Base-by-base conservation (phyloP, 30 jellyfish, hydroid and myxozoan species). In the Pelagia noctiluca region DNA sequence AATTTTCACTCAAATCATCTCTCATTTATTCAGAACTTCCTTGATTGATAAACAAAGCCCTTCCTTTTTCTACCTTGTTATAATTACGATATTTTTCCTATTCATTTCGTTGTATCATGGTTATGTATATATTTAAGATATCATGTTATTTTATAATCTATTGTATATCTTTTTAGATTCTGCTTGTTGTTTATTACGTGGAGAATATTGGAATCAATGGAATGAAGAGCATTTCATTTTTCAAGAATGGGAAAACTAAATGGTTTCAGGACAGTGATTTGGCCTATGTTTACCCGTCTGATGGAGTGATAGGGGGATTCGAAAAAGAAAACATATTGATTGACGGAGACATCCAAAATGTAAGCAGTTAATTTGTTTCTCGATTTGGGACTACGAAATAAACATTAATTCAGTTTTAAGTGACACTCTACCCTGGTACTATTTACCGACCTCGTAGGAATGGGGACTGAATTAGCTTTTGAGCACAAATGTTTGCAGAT, bases 141-240 rank as follows among this genome's bases (percentile, higher is more conserved):
- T 65, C 62, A 16, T 35, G 0, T 12, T n/a, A 30, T 16, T 0
- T 18, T 30, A 16, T 21, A 1, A 0, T 31, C 0, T 69, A 16
- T 34, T 12, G 65, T 4, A 25, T 24, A 23, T 24, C 19, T 47
- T 49, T 68, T 64, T 42, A 85, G 96, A 73, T 76, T 66, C 29
- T 85, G 49, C 70, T 76, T 57, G 87, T 75, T n/a, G 52, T 85
- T 12, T 74, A 10, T 46, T 22, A 85, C 34, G 50, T 46, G 19
- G 87, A 67, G 32, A 68, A 85, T 82, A 85, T 85, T 42, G 50
- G 72, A 35, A 53, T 60, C 53, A 34, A 42, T 29, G 96, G 96
- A 48, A 85, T 85, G 96, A 86, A 85, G 62, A 85, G 89, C 66
- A 71, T 85, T 57, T 75, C 96, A 68, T 85, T 85, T 49, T 68